These are phyloP conservation scores for Latrodectus elegans DNA, from an alignment of 2,888 invertebrate genomes.

Conservation along the genomic window DNA sequence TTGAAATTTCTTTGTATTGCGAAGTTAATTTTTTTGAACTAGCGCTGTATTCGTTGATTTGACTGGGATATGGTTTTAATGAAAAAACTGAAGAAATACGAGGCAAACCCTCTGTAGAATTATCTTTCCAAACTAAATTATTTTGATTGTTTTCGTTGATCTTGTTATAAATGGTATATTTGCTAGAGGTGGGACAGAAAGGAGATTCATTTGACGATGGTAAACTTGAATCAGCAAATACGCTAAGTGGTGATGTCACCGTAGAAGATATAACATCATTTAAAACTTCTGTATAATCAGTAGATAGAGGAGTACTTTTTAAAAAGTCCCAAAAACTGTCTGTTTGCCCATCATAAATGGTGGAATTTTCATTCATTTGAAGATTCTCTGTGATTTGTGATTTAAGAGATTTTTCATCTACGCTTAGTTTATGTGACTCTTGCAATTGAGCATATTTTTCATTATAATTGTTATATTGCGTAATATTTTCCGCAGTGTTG, in stretches of 20 bases:
- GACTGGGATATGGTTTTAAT: background rate
- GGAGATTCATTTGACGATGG: constrained; percentile 1
- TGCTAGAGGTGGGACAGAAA: background rate
- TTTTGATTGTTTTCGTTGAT: background rate
- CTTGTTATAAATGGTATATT: background rate
- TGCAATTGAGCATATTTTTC: too few relatives aligned
- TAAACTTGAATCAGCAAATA: background rate
- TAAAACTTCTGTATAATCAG: background rate
- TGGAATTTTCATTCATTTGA: too few relatives aligned
- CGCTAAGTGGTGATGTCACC: background rate
- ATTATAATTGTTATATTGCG: too few relatives aligned
- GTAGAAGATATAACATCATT: background rate
- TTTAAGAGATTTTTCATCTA: too few relatives aligned
- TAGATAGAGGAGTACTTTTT: background rate
- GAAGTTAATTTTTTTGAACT: too few relatives aligned
- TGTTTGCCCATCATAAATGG: too few relatives aligned
- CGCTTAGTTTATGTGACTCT: too few relatives aligned
- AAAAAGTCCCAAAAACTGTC: constrained; percentile 61
- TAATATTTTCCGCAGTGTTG: too few relatives aligned
- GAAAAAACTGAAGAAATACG: constrained; percentile 25
- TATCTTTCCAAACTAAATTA: background rate
- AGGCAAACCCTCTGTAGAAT: background rate
- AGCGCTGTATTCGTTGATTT: too few relatives aligned
- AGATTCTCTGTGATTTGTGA: too few relatives aligned
- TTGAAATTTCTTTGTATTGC: too few relatives aligned